phyloP scores from a whole-genome alignment of 2,888 invertebrate species.

The Penaeus monodon region DNA sequence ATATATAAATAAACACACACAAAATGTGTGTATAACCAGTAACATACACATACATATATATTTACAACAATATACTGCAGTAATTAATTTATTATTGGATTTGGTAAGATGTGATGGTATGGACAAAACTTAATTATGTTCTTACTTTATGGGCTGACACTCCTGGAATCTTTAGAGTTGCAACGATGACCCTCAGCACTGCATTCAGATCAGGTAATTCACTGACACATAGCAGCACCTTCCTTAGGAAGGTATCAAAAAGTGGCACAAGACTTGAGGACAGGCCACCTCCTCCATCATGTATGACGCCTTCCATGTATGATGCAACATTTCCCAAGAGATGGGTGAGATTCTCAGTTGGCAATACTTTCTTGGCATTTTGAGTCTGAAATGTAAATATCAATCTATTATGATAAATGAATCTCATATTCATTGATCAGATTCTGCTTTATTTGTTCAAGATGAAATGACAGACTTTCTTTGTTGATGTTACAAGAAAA shows the following conservation, averaged over 20 bases:
- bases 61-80: no score
- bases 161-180: slow-evolving; percentile 85
- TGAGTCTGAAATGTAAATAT: slow-evolving; percentile 74
- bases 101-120: no score
- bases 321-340: slow-evolving; percentile 91
- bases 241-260: slow-evolving; percentile 87
- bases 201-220: slow-evolving; percentile 46
- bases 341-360: slow-evolving; percentile 79
- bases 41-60: no score
- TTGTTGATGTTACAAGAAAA: neutral
- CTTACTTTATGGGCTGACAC: slow-evolving; percentile 74
- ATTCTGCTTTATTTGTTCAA: no score
- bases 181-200: slow-evolving; percentile 82
- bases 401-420: neutral
- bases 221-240: slow-evolving; percentile 72
- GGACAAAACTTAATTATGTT: neutral
- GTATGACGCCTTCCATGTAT: slow-evolving; percentile 90
- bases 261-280: slow-evolving; percentile 82
- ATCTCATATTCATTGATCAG: no score
- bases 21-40: neutral
- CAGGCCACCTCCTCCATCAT: slow-evolving; percentile 84
- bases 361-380: slow-evolving; percentile 82
- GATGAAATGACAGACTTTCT: neutral
- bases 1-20: no score
- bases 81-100: no score